Conservation (phyloP, 1,140 invertebrate species). For the Pseudobourletiella spinata region DNA sequence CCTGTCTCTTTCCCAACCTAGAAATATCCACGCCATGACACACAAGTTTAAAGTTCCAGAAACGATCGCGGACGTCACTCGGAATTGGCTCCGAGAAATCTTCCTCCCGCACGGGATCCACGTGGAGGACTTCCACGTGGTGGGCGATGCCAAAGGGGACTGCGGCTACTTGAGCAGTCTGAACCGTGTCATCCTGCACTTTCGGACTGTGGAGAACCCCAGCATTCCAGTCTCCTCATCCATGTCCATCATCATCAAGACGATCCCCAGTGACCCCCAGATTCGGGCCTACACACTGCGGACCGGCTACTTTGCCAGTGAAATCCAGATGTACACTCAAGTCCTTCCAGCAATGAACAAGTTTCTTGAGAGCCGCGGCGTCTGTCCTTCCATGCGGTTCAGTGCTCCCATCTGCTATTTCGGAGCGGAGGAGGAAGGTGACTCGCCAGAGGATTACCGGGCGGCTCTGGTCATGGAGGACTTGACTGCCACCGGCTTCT, state of each 20-base stretch:
- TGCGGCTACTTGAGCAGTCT: neutral
- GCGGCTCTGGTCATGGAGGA: neutral
- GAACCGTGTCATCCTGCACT: neutral
- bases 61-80: neutral
- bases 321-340: constrained; percentile 20
- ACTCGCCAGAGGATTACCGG: neutral
- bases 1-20: too few species aligned
- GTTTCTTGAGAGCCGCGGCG: neutral
- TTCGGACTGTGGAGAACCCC: neutral
- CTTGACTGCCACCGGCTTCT: neutral
- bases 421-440: neutral
- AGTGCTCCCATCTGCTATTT: neutral
- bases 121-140: neutral
- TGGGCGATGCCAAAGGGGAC: neutral
- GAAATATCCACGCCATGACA: too few species aligned
- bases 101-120: neutral
- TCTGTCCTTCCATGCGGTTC: neutral
- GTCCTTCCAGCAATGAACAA: constrained; percentile 3
- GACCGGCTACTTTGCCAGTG: neutral
- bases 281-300: neutral
- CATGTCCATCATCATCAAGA: neutral
- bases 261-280: constrained; percentile 9
- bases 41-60: neutral
- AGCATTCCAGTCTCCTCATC: too few species aligned
- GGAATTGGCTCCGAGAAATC: neutral